These are phyloP conservation scores for Ruditapes philippinarum DNA, from an alignment of 1,140 invertebrate species.

Conservation along the genomic window DNA sequence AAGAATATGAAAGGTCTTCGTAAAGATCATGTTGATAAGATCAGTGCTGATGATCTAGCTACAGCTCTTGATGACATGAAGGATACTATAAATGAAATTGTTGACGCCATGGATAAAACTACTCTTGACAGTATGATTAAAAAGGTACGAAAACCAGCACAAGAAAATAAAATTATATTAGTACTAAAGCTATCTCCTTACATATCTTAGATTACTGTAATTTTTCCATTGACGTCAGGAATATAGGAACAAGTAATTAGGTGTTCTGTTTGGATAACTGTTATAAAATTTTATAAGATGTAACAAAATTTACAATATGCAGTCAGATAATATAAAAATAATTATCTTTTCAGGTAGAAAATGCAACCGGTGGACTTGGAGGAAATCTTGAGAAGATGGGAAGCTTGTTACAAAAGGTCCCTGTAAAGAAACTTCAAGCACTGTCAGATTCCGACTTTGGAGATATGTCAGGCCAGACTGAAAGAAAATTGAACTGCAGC, in stretches of 20 bases:
- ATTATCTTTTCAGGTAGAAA: not conserved
- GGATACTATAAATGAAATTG: not conserved
- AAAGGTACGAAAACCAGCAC: no score
- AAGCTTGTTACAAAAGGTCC: constrained; percentile 1
- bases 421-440: constrained; percentile 12
- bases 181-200: no score
- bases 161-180: no score
- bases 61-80: constrained; percentile 47
- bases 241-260: no score
- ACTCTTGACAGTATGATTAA: constrained; percentile 16
- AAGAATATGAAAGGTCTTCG: constrained; percentile 23
- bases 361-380: not conserved
- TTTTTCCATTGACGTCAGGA: no score
- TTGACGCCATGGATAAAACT: not conserved
- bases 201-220: no score
- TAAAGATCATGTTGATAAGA: not conserved
- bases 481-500: constrained; percentile 41
- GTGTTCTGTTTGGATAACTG: no score
- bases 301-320: no score
- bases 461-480: constrained; percentile 29
- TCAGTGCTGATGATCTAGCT: constrained; percentile 10
- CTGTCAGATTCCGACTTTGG: constrained; percentile 8
- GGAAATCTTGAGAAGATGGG: constrained; percentile 42
- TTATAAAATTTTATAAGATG: no score
- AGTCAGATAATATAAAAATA: no score